Conservation (phyloP, 2,888 invertebrate species). For the Melanostoma mellinum region DNA sequence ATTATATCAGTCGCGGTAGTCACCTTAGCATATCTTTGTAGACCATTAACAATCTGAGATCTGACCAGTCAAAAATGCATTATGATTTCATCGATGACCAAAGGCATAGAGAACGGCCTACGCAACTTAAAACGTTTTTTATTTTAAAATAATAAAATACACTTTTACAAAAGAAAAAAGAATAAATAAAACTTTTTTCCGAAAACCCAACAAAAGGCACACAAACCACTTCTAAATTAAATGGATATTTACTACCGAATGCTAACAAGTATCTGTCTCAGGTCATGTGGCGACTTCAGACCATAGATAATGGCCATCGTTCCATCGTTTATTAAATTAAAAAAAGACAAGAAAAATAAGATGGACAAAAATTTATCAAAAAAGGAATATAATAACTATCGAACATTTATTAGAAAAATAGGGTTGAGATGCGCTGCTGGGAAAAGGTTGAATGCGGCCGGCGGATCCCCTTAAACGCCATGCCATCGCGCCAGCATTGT, state of each 20-base stretch:
- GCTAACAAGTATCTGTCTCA: slow-evolving; percentile 66
- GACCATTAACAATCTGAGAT: too few relatives aligned
- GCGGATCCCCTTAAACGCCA: slow-evolving; percentile 60
- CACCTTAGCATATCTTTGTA: too few relatives aligned
- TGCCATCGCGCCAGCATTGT: slow-evolving; percentile 36
- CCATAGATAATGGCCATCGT: slow-evolving; percentile 49
- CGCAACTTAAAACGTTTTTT: slow-evolving; percentile 18
- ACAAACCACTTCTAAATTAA: slow-evolving; percentile 45
- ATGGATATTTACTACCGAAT: slow-evolving; percentile 68
- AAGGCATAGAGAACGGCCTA: neutral
- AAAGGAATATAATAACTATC: slow-evolving; percentile 33
- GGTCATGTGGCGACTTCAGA: slow-evolving; percentile 54
- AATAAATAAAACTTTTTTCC: slow-evolving; percentile 32
- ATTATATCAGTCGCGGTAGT: too few relatives aligned
- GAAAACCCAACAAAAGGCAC: slow-evolving; percentile 35
- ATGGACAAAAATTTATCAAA: slow-evolving; percentile 16
- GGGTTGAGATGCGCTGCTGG: slow-evolving; percentile 36
- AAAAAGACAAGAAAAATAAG: slow-evolving; percentile 21
- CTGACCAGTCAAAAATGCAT: too few relatives aligned
- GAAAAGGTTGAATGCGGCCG: slow-evolving; percentile 40
- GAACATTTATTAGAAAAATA: slow-evolving; percentile 47
- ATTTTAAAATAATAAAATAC: slow-evolving; percentile 15
- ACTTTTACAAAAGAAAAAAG: slow-evolving; percentile 21
- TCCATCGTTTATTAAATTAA: slow-evolving; percentile 56
- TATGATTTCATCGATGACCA: too few relatives aligned